Base-by-base conservation (phyloP, 2,888 invertebrate species). In the Phania funesta region DNA sequence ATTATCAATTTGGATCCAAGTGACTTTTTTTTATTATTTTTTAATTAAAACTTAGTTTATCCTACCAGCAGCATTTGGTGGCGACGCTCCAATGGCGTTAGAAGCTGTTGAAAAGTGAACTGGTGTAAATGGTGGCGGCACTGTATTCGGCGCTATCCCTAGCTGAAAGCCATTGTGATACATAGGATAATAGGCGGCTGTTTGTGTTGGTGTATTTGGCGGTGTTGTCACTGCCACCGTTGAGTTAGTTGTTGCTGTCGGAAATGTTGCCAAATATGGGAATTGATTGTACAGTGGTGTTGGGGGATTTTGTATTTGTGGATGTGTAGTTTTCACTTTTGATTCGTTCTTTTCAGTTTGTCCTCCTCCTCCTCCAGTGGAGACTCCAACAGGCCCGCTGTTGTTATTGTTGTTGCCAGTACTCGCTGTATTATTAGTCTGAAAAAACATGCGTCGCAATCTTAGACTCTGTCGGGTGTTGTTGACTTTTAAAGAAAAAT, bases 131-230 rank as follows among this genome's bases (percentile, higher is more conserved):
- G 90, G 90, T 24, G 90, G 91, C 81, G 90, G 90, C 70, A 90
- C 90, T 29, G 90, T 86, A 65, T 90, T 90, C 20, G 90, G 90
- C 13, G 90, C 89, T 73, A 90, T 89, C 22, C 90, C 87, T 64
- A 91, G 73, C 80, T 91, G 90, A 86, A 91, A 91, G 83, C 90
- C 91, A 86, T 91, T 91, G 76, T 90, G 90, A 85, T 91, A 91
- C 90, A 91, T 90, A 16, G 91, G 90, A 86, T 90, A 90, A 77
- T 91, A 91, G 20, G 88, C 86, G 41, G 87, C 84, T 22, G 84
- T 84, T 64, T 81, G 83, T 32, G 81, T 84, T 50, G 85, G 80
- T 18, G 87, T 84, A 18, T 86, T 87, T 56, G 85, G 84, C 16
- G 85, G 81, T 22, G 87, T 84, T 73, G 87, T 86, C 60, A 86